phyloP scores from a whole-genome alignment of 2,888 invertebrate species.

The Molorchus minor region DNA sequence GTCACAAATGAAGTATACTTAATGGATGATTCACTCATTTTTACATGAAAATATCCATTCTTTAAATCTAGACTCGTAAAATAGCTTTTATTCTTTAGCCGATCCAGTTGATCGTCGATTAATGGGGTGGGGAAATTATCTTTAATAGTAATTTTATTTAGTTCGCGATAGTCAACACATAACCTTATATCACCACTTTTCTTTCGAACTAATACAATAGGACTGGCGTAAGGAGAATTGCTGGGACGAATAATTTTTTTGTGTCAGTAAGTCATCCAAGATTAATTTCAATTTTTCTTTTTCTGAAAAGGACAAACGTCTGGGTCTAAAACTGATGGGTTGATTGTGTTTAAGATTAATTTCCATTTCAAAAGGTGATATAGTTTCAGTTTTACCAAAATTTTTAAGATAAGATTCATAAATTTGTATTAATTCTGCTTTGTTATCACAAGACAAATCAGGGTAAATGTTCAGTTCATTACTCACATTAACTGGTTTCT shows the following conservation, averaged over 20 bases:
- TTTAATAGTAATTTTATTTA: no score
- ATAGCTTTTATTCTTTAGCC: slow-evolving; percentile 34
- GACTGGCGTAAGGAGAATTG: slow-evolving; percentile 11
- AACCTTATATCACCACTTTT: slow-evolving; percentile 6
- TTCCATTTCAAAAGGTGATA: slow-evolving; percentile 21
- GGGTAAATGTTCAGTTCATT: slow-evolving; percentile 1
- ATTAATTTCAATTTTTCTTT: slow-evolving; percentile 13
- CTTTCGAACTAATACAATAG: slow-evolving; percentile 5
- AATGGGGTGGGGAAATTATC: slow-evolving; percentile 36
- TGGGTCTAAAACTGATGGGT: slow-evolving; percentile 5
- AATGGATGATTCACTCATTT: slow-evolving; percentile 32
- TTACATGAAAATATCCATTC: slow-evolving; percentile 42
- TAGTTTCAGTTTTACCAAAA: background rate
- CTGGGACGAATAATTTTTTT: slow-evolving; percentile 12
- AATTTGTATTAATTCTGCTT: background rate
- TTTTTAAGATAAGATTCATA: background rate
- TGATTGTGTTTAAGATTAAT: slow-evolving; percentile 15
- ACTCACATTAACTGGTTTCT: background rate
- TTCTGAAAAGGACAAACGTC: slow-evolving; percentile 5
- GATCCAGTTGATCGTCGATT: slow-evolving; percentile 45
- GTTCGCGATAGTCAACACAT: slow-evolving; percentile 40
- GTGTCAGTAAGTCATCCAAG: slow-evolving; percentile 4
- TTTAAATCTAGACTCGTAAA: slow-evolving; percentile 40
- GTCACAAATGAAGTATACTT: slow-evolving; percentile 44
- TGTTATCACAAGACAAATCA: background rate